Percentiles rank a stretch among this genome's conserved stretches.
Conservation (phyloP, 2,113 vertebrate species). For the Emydocephalus ijimae region DNA sequence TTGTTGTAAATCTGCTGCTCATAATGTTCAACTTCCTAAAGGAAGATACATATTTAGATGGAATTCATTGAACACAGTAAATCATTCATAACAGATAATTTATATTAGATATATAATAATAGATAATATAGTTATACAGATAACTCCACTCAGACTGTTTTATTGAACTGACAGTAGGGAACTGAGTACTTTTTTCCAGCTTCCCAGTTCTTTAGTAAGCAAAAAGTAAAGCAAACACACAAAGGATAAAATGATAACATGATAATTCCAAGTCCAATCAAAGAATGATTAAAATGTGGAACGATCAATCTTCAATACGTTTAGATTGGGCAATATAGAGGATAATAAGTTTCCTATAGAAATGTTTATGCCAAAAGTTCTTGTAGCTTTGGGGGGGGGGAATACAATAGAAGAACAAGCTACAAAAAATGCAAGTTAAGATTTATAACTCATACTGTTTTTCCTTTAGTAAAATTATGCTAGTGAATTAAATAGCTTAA, state of each 20-base stretch:
- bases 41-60: background rate
- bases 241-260: background rate
- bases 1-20: background rate
- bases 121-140: too few species aligned
- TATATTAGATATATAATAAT: too few species aligned
- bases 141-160: background rate
- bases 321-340: background rate
- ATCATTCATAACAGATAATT: conserved; percentile 1
- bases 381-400: background rate
- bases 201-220: background rate
- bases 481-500: background rate
- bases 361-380: background rate
- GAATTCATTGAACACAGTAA: background rate
- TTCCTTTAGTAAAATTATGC: background rate
- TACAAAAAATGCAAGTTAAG: background rate
- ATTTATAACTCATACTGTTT: background rate
- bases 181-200: background rate
- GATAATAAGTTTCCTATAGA: background rate
- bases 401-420: background rate
- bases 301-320: background rate
- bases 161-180: conserved; percentile 1
- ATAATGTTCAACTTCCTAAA: background rate
- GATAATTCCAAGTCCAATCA: background rate
- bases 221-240: background rate
- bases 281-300: background rate